Percentiles rank a stretch among this genome's conserved stretches.
Evolutionary conservation across 2,797 vertebrate species (phyloP).

Genomic region (Avahi laniger): DNA sequence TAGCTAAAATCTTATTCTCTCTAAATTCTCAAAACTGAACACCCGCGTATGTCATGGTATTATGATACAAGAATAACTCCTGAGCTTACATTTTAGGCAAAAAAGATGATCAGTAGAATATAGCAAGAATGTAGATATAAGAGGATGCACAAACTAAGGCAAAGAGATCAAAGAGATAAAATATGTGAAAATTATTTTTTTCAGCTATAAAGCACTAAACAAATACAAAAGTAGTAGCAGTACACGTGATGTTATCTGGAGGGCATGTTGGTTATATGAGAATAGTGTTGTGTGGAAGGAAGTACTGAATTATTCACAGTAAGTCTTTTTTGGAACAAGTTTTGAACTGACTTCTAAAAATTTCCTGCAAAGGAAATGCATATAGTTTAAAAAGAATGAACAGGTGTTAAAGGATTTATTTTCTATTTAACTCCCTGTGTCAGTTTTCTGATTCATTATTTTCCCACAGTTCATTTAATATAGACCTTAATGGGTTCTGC

Average conservation of each 20-base stretch:
- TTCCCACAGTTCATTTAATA: constrained; percentile 49
- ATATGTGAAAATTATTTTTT: not conserved
- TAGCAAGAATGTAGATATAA: not conserved
- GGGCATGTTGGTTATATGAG: not conserved
- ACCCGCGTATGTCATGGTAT: not conserved
- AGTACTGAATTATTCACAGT: not conserved
- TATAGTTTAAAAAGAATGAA: constrained; percentile 38
- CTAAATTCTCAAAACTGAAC: not conserved
- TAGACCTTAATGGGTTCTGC: constrained; percentile 38
- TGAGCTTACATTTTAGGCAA: constrained; percentile 12
- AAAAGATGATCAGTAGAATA: constrained; percentile 4
- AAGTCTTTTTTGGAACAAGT: not conserved
- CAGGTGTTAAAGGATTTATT: constrained; percentile 31
- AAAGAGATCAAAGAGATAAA: not conserved
- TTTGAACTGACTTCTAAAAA: constrained; percentile 35
- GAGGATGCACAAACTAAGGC: not conserved
- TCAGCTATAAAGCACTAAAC: not conserved
- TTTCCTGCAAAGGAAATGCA: not conserved
- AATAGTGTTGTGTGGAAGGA: not conserved
- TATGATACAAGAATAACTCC: not conserved
- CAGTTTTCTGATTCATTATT: constrained; percentile 51
- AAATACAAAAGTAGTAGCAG: not conserved
- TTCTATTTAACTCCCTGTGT: constrained; percentile 28
- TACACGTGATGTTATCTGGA: not conserved
- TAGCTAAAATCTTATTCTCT: not conserved